These are phyloP conservation scores for Carcinoscorpius rotundicauda DNA, from an alignment of 1,140 invertebrate species.

Conservation along the genomic window DNA sequence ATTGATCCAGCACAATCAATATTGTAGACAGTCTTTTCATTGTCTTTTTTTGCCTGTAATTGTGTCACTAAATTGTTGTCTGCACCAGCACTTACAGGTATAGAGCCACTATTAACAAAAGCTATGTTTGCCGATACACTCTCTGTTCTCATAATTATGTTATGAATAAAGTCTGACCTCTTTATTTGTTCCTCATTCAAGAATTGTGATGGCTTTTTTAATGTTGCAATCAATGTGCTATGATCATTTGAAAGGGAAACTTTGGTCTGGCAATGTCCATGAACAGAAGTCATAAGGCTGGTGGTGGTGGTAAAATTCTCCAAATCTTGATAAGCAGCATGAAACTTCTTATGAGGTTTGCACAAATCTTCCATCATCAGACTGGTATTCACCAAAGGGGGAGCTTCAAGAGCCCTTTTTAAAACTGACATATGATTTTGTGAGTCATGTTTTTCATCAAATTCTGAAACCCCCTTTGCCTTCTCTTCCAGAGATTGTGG, in stretches of 20 bases:
- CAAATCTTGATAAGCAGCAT: slow-evolving; percentile 26
- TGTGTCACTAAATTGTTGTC: too few relatives aligned
- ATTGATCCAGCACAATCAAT: too few relatives aligned
- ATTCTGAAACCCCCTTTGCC: slow-evolving; percentile 5
- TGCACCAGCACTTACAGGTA: too few relatives aligned
- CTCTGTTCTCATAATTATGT: slow-evolving; percentile 54
- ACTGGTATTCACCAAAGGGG: slow-evolving; percentile 55
- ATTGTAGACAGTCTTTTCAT: too few relatives aligned
- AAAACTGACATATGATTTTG: slow-evolving; percentile 67
- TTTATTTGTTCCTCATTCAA: slow-evolving; percentile 79
- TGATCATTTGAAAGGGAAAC: slow-evolving; percentile 51
- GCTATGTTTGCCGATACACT: too few relatives aligned
- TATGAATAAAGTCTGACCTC: slow-evolving; percentile 72
- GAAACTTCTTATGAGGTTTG: slow-evolving; percentile 86
- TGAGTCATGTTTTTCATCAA: not conserved
- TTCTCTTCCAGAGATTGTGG: slow-evolving; percentile 8
- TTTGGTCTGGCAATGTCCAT: too few relatives aligned
- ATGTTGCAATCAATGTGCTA: slow-evolving; percentile 64
- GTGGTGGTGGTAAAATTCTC: too few relatives aligned
- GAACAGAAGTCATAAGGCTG: too few relatives aligned
- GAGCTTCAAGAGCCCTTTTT: slow-evolving; percentile 75
- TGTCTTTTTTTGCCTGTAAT: too few relatives aligned
- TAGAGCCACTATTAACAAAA: too few relatives aligned
- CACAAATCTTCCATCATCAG: slow-evolving; percentile 83
- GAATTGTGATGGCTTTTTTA: slow-evolving; percentile 64